These are phyloP conservation scores for Drosophila pseudotakahashii DNA, from an alignment of 2,888 invertebrate species.

Conservation along the genomic window DNA sequence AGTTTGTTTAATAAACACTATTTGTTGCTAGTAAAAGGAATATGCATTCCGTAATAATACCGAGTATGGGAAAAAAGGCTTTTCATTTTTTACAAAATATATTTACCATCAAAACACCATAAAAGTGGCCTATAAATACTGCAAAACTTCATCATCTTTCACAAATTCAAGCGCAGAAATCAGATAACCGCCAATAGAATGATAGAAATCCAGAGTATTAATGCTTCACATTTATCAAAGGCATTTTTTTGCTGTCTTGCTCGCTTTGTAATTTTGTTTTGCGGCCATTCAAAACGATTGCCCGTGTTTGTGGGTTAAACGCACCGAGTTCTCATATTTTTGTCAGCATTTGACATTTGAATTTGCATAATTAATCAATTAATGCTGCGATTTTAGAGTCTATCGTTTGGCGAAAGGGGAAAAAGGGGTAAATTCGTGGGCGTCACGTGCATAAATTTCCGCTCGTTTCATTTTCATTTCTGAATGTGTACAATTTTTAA, in stretches of 20 bases:
- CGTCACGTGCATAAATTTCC: constrained; percentile 73
- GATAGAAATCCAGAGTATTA: background rate
- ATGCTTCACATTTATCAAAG: background rate
- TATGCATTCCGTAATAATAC: no score
- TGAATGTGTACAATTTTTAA: constrained; percentile 54
- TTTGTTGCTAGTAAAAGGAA: no score
- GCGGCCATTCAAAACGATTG: constrained; percentile 6
- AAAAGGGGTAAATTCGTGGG: background rate
- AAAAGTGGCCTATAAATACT: background rate
- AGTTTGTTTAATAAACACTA: background rate
- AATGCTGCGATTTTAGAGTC: constrained; percentile 56
- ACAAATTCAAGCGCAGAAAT: background rate
- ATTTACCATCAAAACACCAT: background rate
- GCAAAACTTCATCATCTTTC: background rate
- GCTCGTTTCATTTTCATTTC: constrained; percentile 38
- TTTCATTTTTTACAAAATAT: no score
- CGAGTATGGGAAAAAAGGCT: background rate
- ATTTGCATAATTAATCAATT: constrained; percentile 77
- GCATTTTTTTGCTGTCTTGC: background rate
- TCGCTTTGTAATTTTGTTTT: constrained; percentile 19
- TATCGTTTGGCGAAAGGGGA: background rate
- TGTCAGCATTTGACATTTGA: constrained; percentile 46
- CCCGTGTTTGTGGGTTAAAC: background rate
- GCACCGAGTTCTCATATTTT: constrained; percentile 24
- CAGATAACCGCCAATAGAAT: background rate